A percentile compares a stretch with the other conserved stretches of the same genome.
phyloP scores from a whole-genome alignment of 2,797 vertebrate species.

The Echeneis naucrates region DNA sequence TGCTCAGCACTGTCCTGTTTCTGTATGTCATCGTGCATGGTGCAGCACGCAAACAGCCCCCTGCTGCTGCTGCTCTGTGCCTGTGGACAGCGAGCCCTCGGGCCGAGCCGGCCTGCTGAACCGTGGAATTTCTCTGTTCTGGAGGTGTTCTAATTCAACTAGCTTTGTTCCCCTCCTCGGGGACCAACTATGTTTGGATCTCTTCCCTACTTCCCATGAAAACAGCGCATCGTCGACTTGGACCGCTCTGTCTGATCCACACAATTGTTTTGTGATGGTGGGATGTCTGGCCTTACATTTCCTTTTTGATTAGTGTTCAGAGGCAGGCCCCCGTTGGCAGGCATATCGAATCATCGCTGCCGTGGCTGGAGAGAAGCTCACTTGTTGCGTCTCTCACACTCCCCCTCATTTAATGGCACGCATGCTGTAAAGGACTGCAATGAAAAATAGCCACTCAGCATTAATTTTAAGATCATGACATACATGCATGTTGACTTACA shows the following conservation, averaged over 20 bases:
- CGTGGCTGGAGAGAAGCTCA: slow-evolving; percentile 61
- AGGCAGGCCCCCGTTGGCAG: slow-evolving; percentile 75
- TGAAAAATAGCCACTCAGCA: slow-evolving; percentile 18
- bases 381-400: slow-evolving; percentile 72
- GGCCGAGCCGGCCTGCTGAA: slow-evolving; percentile 68
- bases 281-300: slow-evolving; percentile 79
- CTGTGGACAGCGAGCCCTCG: slow-evolving; percentile 68
- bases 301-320: slow-evolving; percentile 82
- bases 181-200: slow-evolving; percentile 57
- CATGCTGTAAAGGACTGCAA: slow-evolving; percentile 32
- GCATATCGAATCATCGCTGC: slow-evolving; percentile 74
- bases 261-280: slow-evolving; percentile 78
- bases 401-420: slow-evolving; percentile 35
- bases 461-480: slow-evolving; percentile 15
- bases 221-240: slow-evolving; percentile 66
- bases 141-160: slow-evolving; percentile 78
- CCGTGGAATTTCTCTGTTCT: slow-evolving; percentile 75
- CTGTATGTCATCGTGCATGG: slow-evolving; percentile 45
- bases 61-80: slow-evolving; percentile 39
- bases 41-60: slow-evolving; percentile 33
- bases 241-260: slow-evolving; percentile 65
- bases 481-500: slow-evolving; percentile 17
- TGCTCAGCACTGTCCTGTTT: slow-evolving; percentile 60
- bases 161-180: slow-evolving; percentile 69
- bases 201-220: slow-evolving; percentile 37